A percentile compares a stretch with the other conserved stretches of the same genome.
phyloP scores from a whole-genome alignment of 2,888 invertebrate genomes.

The Tryphoninae sp. region DNA sequence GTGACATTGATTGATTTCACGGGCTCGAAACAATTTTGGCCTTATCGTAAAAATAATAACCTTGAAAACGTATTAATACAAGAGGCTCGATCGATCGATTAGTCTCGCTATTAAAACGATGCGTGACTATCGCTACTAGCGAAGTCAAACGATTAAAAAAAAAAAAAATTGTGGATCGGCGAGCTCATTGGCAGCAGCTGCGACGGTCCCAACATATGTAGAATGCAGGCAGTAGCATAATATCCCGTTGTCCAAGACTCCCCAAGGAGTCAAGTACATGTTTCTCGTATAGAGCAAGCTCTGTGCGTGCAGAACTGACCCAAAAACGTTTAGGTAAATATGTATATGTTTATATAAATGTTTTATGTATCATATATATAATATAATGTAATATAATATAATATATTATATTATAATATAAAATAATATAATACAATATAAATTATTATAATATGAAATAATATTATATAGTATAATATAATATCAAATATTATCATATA shows the following conservation, averaged over 20 bases:
- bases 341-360: not conserved
- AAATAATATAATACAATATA: no score
- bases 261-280: constrained; percentile 29
- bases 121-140: not conserved
- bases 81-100: no score
- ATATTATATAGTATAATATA: no score
- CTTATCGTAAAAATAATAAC: no score
- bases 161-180: not conserved
- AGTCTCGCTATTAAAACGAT: not conserved
- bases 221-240: constrained; percentile 39
- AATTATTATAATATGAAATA: no score
- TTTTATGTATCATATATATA: not conserved
- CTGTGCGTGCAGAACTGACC: constrained; percentile 27
- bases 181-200: constrained; percentile 33
- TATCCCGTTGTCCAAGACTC: constrained; percentile 47
- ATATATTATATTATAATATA: no score
- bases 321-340: constrained; percentile 11
- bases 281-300: constrained; percentile 3
- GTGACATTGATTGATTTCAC: no score
- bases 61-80: no score
- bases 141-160: not conserved
- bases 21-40: no score
- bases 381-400: no score
- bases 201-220: constrained; percentile 1
- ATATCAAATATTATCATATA: no score